Percentiles rank a stretch among this genome's conserved stretches.
Conservation (phyloP, 2,888 invertebrate species). For the Cheilosia grossa region DNA sequence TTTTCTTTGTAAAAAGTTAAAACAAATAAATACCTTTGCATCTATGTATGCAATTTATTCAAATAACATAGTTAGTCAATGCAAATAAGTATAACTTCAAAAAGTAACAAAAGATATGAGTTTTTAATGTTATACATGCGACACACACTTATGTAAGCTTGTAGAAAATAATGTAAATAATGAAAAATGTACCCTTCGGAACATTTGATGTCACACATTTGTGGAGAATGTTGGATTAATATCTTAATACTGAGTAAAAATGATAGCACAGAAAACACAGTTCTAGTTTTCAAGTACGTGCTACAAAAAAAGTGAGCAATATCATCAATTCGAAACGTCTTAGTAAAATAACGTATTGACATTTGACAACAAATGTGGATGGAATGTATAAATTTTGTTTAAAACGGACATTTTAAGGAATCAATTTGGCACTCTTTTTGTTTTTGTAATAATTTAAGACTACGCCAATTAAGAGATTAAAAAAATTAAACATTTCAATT, state of each 20-base stretch:
- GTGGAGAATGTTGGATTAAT: constrained; percentile 22
- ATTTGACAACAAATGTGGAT: constrained; percentile 50
- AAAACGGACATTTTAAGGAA: constrained; percentile 60
- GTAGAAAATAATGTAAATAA: constrained; percentile 15
- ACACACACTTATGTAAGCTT: constrained; percentile 7
- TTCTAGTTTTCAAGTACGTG: constrained; percentile 9
- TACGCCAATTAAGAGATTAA: constrained; percentile 35
- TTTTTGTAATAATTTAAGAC: constrained; percentile 19
- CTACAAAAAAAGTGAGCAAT: constrained; percentile 13
- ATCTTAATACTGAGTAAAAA: constrained; percentile 41
- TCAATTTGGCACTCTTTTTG: constrained; percentile 55
- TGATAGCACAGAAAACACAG: constrained; percentile 55
- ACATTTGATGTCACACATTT: constrained; percentile 48
- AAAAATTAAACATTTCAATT: not conserved
- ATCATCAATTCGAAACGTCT: constrained; percentile 7
- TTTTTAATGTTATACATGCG: not conserved
- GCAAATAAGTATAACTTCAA: not conserved
- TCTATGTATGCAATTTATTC: constrained; percentile 40
- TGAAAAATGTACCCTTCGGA: not conserved
- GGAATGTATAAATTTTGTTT: constrained; percentile 56
- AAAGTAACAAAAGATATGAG: constrained; percentile 21
- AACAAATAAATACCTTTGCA: not conserved
- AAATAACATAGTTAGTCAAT: constrained; percentile 25
- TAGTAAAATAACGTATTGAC: constrained; percentile 30
- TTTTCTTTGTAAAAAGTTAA: too few species aligned